Evolutionary conservation across 2,888 invertebrate genomes (phyloP).

Genomic region (Trichogramma dendrolimi): DNA sequence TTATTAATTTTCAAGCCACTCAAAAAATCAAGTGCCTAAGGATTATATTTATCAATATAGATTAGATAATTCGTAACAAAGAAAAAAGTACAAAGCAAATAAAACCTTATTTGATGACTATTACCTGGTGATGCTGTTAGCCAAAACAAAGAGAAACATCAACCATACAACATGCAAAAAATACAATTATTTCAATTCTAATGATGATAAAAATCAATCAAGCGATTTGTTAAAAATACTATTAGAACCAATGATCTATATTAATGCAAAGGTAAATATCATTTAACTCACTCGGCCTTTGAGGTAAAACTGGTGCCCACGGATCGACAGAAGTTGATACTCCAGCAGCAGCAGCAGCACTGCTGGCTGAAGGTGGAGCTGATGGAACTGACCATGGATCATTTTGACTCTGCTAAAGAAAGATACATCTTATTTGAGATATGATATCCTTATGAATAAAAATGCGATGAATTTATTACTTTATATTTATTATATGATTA

Average conservation of each 20-base stretch:
- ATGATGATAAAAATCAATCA: neutral
- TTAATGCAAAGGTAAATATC: neutral
- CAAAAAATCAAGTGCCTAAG: too few species aligned
- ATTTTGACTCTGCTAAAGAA: slow-evolving; percentile 21
- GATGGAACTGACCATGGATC: slow-evolving; percentile 27
- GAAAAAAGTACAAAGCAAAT: too few species aligned
- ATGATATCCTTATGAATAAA: too few species aligned
- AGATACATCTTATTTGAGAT: too few species aligned
- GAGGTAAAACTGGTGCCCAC: slow-evolving; percentile 58
- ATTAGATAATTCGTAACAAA: too few species aligned
- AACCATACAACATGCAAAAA: slow-evolving; percentile 32
- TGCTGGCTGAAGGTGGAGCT: slow-evolving; percentile 38
- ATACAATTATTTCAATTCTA: slow-evolving; percentile 22
- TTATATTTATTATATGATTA: too few species aligned
- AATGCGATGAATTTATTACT: too few species aligned
- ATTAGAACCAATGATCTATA: slow-evolving; percentile 7
- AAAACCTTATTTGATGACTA: neutral
- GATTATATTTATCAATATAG: too few species aligned
- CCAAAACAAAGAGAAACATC: slow-evolving; percentile 28
- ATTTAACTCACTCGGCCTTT: slow-evolving; percentile 44
- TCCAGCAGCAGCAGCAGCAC: slow-evolving; percentile 25
- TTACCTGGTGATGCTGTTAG: slow-evolving; percentile 36
- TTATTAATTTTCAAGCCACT: too few species aligned
- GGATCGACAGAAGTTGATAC: slow-evolving; percentile 54
- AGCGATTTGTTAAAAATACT: slow-evolving; percentile 7